Base-by-base conservation (phyloP, 37 sponge, comb jelly and placozoan genomes). In the Axinella damicornis region DNA sequence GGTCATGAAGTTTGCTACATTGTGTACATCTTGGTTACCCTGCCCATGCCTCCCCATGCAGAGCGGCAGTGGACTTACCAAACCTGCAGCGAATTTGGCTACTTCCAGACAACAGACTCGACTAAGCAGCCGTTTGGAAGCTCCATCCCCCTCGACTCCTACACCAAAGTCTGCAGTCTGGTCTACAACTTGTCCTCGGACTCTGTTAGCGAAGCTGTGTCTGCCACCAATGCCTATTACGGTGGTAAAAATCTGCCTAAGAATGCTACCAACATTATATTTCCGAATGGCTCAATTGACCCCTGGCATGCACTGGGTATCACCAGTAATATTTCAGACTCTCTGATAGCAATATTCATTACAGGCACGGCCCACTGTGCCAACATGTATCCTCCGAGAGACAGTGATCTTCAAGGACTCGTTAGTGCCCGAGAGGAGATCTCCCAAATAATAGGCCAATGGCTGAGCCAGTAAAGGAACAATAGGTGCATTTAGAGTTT, bases 301-400 rank as follows among this genome's bases (percentile, higher is more conserved):
- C 96, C 96, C 0, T 96, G 96, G 96, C 96, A 96, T 62, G 92
- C 86, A 55, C 87, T 93, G 39, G 79, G 96, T 18, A 65, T 96
- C 41, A 69, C 77, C 13, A 9, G 36, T 32, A 38, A 56, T 55
- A 53, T 72, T 54, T 57, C 71, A 5, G 57, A 34, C 0, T 41
- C 57, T 1, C 32, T 83, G 65, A 25, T n/a, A 17, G 80, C 92
- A 36, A 39, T 96, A n/a, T 90, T 77, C 64, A 96, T 96, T 35
- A 64, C 74, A 1, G 96, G 96, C 18, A 96, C 96, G 21, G 96
- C 96, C 9, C 96, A 96, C 83, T 96, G 96, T 85, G 96, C 96
- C 36, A 93, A 96, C 92, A 96, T 96, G 96, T 96, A 96, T 69
- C 96, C 96, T 25, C 64, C 96, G 1, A 65, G 61, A 11, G 27